A percentile compares a stretch with the other conserved stretches of the same genome.
Evolutionary conservation across 1,140 invertebrate genomes (phyloP).

Genomic region (Lordiphosa clarofinis): DNA sequence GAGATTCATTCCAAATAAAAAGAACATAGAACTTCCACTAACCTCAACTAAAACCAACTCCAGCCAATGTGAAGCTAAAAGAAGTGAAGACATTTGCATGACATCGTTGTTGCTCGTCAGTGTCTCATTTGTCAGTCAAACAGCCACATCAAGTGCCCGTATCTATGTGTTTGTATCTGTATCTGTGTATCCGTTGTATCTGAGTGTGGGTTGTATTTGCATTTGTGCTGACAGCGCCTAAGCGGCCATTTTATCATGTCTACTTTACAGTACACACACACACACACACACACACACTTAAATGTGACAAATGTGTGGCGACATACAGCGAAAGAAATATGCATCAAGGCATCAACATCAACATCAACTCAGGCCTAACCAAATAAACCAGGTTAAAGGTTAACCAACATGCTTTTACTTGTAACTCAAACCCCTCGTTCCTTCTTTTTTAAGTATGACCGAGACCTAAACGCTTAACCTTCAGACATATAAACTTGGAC

Average conservation of each 20-base stretch:
- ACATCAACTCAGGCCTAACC: conserved; percentile 1
- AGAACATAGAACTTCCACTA: background rate
- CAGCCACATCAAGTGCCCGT: conserved; percentile 25
- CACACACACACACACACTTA: conserved; percentile 5
- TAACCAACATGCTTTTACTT: too few species aligned
- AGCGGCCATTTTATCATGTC: conserved; percentile 73
- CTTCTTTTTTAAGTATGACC: too few species aligned
- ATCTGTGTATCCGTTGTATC: conserved; percentile 10
- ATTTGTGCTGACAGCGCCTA: conserved; percentile 57
- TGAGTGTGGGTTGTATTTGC: conserved; percentile 27
- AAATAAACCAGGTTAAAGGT: too few species aligned
- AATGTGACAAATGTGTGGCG: conserved; percentile 2
- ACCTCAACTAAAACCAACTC: background rate
- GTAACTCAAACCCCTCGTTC: too few species aligned
- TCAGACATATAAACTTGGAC: too few species aligned
- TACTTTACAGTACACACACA: conserved; percentile 46
- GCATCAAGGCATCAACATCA: conserved; percentile 4
- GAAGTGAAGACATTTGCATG: conserved; percentile 63
- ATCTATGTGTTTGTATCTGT: conserved; percentile 24
- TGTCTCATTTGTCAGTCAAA: conserved; percentile 57
- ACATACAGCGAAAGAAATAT: conserved; percentile 29
- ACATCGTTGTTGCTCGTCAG: conserved; percentile 63
- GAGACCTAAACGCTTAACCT: too few species aligned
- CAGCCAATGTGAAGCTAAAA: conserved; percentile 23
- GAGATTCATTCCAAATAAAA: background rate